phyloP scores from a whole-genome alignment of 1,140 invertebrate genomes.

The Drosophila tsacasi region DNA sequence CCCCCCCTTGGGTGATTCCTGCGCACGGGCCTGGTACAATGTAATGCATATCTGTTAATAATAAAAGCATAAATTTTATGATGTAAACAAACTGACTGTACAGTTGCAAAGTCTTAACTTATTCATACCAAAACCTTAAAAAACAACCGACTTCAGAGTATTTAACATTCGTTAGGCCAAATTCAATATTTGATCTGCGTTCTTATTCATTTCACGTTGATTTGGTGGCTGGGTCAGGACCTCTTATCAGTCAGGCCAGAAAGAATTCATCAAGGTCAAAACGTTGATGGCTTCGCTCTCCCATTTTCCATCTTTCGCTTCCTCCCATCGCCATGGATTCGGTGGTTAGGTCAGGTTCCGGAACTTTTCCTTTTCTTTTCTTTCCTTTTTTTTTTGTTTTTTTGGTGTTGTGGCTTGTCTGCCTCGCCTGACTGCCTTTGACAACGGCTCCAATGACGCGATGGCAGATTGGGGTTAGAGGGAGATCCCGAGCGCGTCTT shows the following conservation, averaged over 20 bases:
- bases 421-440: constrained; percentile 51
- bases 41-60: neutral
- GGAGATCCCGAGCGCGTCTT: constrained; percentile 21
- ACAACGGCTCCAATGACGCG: constrained; percentile 58
- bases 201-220: constrained; percentile 62
- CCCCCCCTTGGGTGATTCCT: too few species aligned
- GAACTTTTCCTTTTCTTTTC: constrained; percentile 31
- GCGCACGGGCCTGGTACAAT: too few species aligned
- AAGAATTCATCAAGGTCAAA: constrained; percentile 71
- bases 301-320: constrained; percentile 15
- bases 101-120: neutral
- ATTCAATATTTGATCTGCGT: constrained; percentile 8
- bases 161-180: constrained; percentile 20
- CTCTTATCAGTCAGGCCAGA: constrained; percentile 54
- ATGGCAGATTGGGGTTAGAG: constrained; percentile 6
- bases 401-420: constrained; percentile 35
- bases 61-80: neutral
- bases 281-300: constrained; percentile 52
- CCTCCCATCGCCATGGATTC: constrained; percentile 24
- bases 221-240: constrained; percentile 31
- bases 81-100: too few species aligned
- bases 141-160: neutral
- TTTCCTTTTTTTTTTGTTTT: constrained; percentile 5
- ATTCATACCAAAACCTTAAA: too few species aligned
- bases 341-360: constrained; percentile 58